These are phyloP conservation scores for Piscicola geometra DNA, from an alignment of 2,888 invertebrate species.

Conservation along the genomic window DNA sequence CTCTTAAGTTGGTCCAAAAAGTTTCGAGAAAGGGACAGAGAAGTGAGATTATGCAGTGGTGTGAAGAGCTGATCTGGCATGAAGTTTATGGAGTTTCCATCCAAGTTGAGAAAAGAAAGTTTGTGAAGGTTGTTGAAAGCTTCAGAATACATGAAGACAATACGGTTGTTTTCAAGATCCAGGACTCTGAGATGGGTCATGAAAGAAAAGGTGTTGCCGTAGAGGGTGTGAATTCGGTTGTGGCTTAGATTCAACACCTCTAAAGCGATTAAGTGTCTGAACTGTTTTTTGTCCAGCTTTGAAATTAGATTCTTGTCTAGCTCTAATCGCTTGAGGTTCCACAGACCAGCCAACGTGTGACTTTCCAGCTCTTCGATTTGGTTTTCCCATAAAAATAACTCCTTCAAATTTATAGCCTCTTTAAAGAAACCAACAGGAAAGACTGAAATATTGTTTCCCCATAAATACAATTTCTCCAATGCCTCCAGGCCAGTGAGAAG, in stretches of 20 bases:
- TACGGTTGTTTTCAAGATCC: constrained; percentile 41
- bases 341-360: constrained; percentile 40
- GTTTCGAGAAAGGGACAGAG: constrained; percentile 41
- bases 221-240: constrained; percentile 39
- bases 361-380: constrained; percentile 38
- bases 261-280: constrained; percentile 40
- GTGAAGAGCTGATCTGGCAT: constrained; percentile 39
- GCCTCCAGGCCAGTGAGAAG: constrained; percentile 38
- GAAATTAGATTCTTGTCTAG: constrained; percentile 42
- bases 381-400: constrained; percentile 44
- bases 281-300: constrained; percentile 36
- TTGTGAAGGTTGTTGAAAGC: constrained; percentile 40
- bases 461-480: constrained; percentile 40
- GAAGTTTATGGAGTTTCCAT: constrained; percentile 40
- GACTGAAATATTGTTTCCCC: constrained; percentile 40
- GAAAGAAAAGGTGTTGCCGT: constrained; percentile 40
- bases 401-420: constrained; percentile 36
- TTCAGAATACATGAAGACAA: constrained; percentile 37
- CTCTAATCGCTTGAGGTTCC: constrained; percentile 40
- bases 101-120: constrained; percentile 38
- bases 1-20: constrained; percentile 38
- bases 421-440: constrained; percentile 41
- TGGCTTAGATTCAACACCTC: constrained; percentile 41
- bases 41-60: constrained; percentile 38
- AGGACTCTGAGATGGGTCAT: constrained; percentile 40